phyloP scores from a whole-genome alignment of 2,113 vertebrate species.

The Aldabrachelys gigantea region DNA sequence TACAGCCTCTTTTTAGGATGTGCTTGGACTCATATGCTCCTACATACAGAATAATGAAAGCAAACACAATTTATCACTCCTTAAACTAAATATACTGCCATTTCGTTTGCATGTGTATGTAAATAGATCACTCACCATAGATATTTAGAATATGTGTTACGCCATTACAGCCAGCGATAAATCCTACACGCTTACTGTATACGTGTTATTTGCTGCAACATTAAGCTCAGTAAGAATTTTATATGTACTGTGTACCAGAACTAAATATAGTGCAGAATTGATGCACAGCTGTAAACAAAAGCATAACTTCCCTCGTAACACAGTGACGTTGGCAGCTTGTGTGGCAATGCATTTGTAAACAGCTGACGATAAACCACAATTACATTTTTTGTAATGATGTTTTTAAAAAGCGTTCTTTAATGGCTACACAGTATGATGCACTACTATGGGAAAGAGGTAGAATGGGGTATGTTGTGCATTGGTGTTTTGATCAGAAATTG shows the following conservation, averaged over 20 bases:
- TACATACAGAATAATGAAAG: constrained; percentile 66
- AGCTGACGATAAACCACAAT: constrained; percentile 60
- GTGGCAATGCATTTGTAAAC: constrained; percentile 56
- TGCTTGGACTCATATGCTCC: constrained; percentile 57
- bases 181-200: constrained; percentile 71
- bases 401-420: constrained; percentile 34
- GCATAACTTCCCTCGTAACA: constrained; percentile 45
- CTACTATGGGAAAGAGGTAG: accelerated
- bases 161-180: constrained; percentile 69
- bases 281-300: constrained; percentile 68
- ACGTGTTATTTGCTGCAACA: constrained; percentile 73
- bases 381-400: constrained; percentile 44
- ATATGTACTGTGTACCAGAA: constrained; percentile 71
- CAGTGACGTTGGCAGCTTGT: constrained; percentile 50
- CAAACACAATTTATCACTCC: constrained; percentile 61
- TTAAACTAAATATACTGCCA: constrained; percentile 69
- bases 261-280: constrained; percentile 68
- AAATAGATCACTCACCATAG: constrained; percentile 42
- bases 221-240: constrained; percentile 72
- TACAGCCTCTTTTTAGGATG: not conserved
- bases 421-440: not conserved
- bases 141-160: constrained; percentile 38
- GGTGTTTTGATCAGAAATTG: not conserved
- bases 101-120: constrained; percentile 53
- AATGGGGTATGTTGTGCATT: not conserved